Base-by-base conservation (phyloP, 2,113 vertebrate species). In the Arenaria interpres region DNA sequence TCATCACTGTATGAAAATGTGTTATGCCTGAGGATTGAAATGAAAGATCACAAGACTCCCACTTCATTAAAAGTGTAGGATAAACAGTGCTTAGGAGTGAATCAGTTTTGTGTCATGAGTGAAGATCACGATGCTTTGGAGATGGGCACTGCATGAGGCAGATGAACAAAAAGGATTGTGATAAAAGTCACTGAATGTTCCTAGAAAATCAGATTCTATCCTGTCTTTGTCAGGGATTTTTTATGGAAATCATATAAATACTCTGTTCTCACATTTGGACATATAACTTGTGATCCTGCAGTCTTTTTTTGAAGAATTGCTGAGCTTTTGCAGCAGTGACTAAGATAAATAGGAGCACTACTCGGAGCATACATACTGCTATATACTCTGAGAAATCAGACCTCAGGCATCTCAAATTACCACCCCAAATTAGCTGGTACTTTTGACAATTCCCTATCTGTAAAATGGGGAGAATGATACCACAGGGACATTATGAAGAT, bases 401-500 rank as follows among this genome's bases (percentile, higher is more conserved):
- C 90, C 90, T 94, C 28, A 1, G 76, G 90, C 90, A 86, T 84
- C 88, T 90, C 24, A 1, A 84, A 89, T 96, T 97, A 95, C 41
- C 28, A 84, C 88, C 67, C 64, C 46, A 95, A 96, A 96, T 94
- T 94, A 95, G 79, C 85, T 54, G 30, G 73, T 43, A 90, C 51
- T 94, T 95, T 77, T 54, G 63, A 83, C 68, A 96, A 88, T 96
- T 93, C 93, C 54, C 50, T 83, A 7, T 83, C 67, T 96, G 62
- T 90, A 84, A 95, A 96, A 92, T 64, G 30, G 32, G 63, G 59
- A 84, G 92, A 80, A 93, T 63, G 62, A 84, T 77, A 92, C 90
- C 76, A 78, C 51, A 63, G 90, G 56, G 95, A 86, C 76, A 71
- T 93, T 95, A 92, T 51, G 82, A 96, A 97, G 82, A 96, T 93